Evolutionary conservation across 2,797 vertebrate species (phyloP).

Genomic region (Megalops cyprinoides): DNA sequence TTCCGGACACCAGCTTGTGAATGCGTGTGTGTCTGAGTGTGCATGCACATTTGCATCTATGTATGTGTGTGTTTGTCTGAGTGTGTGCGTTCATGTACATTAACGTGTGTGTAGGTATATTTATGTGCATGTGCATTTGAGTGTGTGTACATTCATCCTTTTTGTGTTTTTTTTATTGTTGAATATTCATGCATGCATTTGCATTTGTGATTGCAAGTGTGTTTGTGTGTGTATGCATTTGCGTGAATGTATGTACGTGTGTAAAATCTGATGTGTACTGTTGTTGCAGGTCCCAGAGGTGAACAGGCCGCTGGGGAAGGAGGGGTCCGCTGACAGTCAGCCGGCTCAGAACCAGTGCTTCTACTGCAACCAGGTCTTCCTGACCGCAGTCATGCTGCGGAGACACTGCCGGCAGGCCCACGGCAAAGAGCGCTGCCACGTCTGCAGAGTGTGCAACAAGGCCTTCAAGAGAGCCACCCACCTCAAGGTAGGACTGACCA

Average conservation of each 20-base stretch:
- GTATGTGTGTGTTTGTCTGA: conserved; percentile 17
- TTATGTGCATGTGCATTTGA: not conserved
- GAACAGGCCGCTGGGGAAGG: conserved; percentile 67
- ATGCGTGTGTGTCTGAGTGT: not conserved
- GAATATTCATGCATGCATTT: not conserved
- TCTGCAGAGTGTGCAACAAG: conserved; percentile 89
- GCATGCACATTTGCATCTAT: not conserved
- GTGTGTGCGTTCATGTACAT: not conserved
- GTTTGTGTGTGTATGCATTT: not conserved
- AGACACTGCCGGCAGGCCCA: conserved; percentile 89
- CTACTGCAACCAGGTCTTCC: conserved; percentile 84
- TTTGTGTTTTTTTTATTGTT: conserved; percentile 11
- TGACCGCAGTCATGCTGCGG: conserved; percentile 81
- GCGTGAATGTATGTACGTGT: conserved; percentile 1
- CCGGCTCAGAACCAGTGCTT: conserved; percentile 81
- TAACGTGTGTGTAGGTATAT: not conserved
- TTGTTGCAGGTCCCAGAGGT: conserved; percentile 76
- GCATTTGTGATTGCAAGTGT: not conserved
- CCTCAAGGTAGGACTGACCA: conserved; percentile 82
- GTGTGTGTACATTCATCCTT: not conserved
- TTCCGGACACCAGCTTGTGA: too few relatives aligned
- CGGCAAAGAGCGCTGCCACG: conserved; percentile 91
- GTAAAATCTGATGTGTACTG: not conserved
- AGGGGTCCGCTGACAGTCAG: conserved; percentile 72
- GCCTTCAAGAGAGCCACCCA: conserved; percentile 96